These are phyloP conservation scores for Eudemis profundana DNA, from an alignment of 2,888 invertebrate genomes.

Conservation along the genomic window DNA sequence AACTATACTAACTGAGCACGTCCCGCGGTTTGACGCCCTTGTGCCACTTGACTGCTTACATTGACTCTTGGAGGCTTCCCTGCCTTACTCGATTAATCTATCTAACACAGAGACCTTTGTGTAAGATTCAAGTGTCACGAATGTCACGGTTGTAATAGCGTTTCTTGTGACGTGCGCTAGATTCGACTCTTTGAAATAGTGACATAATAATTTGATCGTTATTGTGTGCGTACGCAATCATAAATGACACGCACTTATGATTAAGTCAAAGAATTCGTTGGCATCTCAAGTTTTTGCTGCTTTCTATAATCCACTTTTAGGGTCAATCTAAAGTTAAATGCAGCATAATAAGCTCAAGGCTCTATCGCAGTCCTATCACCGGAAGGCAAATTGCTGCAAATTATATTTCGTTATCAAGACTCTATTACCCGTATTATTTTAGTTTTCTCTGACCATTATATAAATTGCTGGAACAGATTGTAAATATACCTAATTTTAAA, in stretches of 20 bases:
- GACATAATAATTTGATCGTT: slow-evolving; percentile 30
- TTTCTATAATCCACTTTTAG: not conserved
- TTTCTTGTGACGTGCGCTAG: slow-evolving; percentile 29
- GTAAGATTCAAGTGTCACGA: slow-evolving; percentile 27
- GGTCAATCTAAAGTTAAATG: not conserved
- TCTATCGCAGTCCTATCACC: not conserved
- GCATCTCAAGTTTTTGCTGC: not conserved
- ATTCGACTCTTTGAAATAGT: slow-evolving; percentile 28
- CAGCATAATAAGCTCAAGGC: not conserved
- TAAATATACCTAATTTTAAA: not conserved
- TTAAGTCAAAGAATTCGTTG: not conserved
- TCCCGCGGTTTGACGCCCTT: slow-evolving; percentile 54
- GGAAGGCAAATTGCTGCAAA: slow-evolving; percentile 1
- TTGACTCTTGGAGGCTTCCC: slow-evolving; percentile 32
- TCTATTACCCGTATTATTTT: not conserved
- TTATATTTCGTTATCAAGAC: not conserved
- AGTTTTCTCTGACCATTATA: not conserved
- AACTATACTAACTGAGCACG: slow-evolving; percentile 48
- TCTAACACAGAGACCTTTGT: slow-evolving; percentile 42
- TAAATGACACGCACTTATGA: not conserved
- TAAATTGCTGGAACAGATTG: not conserved
- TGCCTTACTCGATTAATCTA: slow-evolving; percentile 38
- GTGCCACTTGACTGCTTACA: slow-evolving; percentile 49
- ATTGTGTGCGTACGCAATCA: slow-evolving; percentile 5
- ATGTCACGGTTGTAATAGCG: slow-evolving; percentile 34